Conservation (phyloP, 1,140 invertebrate genomes). For the Calliphora vicina region DNA sequence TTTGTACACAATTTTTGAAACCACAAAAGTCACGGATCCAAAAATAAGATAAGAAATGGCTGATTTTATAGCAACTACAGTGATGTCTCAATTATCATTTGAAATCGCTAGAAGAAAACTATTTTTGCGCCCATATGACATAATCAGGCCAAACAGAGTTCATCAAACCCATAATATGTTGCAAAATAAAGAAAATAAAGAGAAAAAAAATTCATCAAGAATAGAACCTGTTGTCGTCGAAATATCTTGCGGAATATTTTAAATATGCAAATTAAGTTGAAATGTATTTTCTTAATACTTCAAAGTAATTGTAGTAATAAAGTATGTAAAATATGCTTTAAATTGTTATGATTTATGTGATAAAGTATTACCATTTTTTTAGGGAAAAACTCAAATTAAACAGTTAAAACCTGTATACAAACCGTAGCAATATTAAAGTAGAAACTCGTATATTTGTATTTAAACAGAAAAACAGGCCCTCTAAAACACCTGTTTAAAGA, state of each 20-base stretch:
- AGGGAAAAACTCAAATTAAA: background rate
- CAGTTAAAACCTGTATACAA: background rate
- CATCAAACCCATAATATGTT: background rate
- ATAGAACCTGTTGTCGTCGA: background rate
- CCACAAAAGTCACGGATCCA: no score
- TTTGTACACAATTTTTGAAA: no score
- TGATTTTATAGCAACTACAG: no score
- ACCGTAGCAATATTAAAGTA: background rate
- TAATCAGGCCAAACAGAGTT: background rate
- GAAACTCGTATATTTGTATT: no score
- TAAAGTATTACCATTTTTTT: background rate
- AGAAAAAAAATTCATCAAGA: no score
- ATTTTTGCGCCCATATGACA: no score
- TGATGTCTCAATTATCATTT: no score
- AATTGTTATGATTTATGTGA: background rate
- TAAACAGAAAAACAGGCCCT: background rate
- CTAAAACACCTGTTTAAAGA: background rate
- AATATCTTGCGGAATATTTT: background rate
- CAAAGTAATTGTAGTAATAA: no score
- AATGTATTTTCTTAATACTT: background rate
- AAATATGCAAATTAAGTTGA: background rate
- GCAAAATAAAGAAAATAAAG: background rate
- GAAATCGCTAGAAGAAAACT: no score
- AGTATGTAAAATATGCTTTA: no score
- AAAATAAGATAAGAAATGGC: no score